Evolutionary conservation across 2,888 invertebrate genomes (phyloP), one percentile per base, ranked within the genome.

Genomic region (Girardia tigrina): DNA sequence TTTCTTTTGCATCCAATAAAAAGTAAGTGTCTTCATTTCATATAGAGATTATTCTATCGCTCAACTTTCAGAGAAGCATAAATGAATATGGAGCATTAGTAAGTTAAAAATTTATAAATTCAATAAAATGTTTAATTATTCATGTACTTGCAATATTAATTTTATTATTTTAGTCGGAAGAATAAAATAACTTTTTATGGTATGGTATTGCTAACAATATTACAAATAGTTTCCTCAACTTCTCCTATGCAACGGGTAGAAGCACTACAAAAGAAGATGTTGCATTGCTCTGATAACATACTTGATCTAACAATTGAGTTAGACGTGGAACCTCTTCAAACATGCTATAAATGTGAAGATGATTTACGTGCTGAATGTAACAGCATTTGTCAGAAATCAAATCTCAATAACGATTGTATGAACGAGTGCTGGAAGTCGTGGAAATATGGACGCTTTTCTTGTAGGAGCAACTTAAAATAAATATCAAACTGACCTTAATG

Each of bases 361-460:
- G 56, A 56, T 56, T 23, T 56, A 6, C 56, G 56, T 56, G 56
- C 56, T 23, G 56, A 56, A 56, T 56, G 56, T 56, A 56, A 56
- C 56, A 56, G 23, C 23, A 23, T 56, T 56, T 56, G 56, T 56
- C 4, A 4, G 4, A 56, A 56, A 56, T n/a, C 4, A 56, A 56
- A 56, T 12, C 56, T 56, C 4, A 56, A n/a, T 20, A 12, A 4
- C n/a, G 56, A 56, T 4, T 56, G 56, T 56, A 56, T 23, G 2
- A 56, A 56, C 23, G 56, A 56, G 23, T 56, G 56, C n/a, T 56
- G 56, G 56, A 56, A 56, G 23, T 56, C 56, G 23, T 56, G 56
- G 56, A 56, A 56, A 56, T 56, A 56, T n/a, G 56, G 56, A 56
- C 56, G 56, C n/a, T 56, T 56, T 56, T 56, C 56, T 56, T 56